phyloP scores from a whole-genome alignment of 37 sponge, comb jelly and placozoan species.

The Geodia barretti region DNA sequence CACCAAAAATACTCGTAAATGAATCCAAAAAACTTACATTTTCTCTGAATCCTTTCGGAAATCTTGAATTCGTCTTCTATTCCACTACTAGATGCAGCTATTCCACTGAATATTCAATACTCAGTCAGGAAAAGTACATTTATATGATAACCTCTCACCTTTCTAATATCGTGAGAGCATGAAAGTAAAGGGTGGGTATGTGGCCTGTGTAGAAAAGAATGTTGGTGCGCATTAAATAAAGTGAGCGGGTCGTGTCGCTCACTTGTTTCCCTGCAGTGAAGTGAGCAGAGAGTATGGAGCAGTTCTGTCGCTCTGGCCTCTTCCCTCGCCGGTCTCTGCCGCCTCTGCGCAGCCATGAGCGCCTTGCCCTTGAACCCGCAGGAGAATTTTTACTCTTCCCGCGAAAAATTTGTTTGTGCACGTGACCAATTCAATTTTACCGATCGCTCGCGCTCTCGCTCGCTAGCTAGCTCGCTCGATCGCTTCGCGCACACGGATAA shows the following conservation, averaged over 20 bases:
- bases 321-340: background rate
- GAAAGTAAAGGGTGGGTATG: slow-evolving; percentile 20
- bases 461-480: too few relatives aligned
- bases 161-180: slow-evolving; percentile 40
- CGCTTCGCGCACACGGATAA: too few relatives aligned
- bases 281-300: slow-evolving; percentile 46
- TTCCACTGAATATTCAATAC: background rate
- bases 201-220: slow-evolving; percentile 8
- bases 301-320: slow-evolving; percentile 34
- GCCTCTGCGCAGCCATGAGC: background rate
- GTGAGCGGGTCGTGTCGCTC: background rate
- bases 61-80: slow-evolving; percentile 55
- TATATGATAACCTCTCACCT: slow-evolving; percentile 49
- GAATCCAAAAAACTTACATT: too few relatives aligned
- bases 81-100: background rate
- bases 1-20: too few relatives aligned
- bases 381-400: slow-evolving; percentile 11
- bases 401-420: slow-evolving; percentile 7
- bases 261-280: slow-evolving; percentile 40
- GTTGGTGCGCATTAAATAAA: slow-evolving; percentile 46
- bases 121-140: too few relatives aligned
- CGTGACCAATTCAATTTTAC: too few relatives aligned
- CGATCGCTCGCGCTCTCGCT: too few relatives aligned
- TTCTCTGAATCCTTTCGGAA: slow-evolving; percentile 78
- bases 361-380: too few relatives aligned